phyloP scores from a whole-genome alignment of 2,888 invertebrate genomes.

The Azorinus chamasolen region DNA sequence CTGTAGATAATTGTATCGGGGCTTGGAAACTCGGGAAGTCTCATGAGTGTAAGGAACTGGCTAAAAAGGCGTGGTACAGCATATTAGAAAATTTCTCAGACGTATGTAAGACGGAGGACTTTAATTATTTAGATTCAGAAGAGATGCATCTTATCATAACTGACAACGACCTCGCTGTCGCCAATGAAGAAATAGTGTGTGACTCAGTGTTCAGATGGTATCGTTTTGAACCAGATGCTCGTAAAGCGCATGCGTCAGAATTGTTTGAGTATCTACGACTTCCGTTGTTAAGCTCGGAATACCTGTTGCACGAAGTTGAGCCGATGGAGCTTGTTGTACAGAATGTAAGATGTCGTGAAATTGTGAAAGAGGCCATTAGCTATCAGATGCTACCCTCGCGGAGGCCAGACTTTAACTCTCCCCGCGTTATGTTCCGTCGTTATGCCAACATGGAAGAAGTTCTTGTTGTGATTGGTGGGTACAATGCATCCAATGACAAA shows the following conservation, averaged over 20 bases:
- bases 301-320: constrained; percentile 72
- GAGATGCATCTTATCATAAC: constrained; percentile 93
- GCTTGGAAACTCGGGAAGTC: constrained; percentile 94
- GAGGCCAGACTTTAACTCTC: constrained; percentile 71
- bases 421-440: constrained; percentile 67
- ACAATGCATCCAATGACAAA: constrained; percentile 70
- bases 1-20: constrained; percentile 93
- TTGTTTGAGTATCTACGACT: constrained; percentile 76
- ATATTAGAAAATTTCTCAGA: constrained; percentile 88
- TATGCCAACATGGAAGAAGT: constrained; percentile 73
- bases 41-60: constrained; percentile 91
- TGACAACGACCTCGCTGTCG: constrained; percentile 94
- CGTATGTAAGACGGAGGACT: constrained; percentile 74
- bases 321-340: constrained; percentile 68
- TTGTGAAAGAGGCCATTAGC: constrained; percentile 74
- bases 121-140: constrained; percentile 89
- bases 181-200: constrained; percentile 93
- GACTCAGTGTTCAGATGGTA: constrained; percentile 91
- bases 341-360: constrained; percentile 68
- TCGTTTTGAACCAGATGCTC: constrained; percentile 88
- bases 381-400: constrained; percentile 76
- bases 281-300: constrained; percentile 74
- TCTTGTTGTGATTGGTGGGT: constrained; percentile 71
- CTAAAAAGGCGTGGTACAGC: constrained; percentile 90
- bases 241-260: constrained; percentile 87